phyloP scores from a whole-genome alignment of 1,140 invertebrate genomes.

The Batillaria attramentaria region DNA sequence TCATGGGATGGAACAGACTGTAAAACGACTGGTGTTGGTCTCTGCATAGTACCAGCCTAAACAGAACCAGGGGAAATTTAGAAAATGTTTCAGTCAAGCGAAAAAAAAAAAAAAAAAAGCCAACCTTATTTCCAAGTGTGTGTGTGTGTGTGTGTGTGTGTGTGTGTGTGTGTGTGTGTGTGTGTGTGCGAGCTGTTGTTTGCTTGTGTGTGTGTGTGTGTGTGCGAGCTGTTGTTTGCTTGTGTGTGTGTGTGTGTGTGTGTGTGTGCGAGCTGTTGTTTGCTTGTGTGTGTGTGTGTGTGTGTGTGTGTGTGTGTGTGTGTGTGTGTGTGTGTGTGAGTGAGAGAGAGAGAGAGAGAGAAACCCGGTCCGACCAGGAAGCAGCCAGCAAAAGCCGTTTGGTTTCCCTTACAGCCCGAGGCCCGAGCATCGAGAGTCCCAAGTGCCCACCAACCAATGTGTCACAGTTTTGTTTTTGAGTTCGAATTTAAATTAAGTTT shows the following conservation, averaged over 20 bases:
- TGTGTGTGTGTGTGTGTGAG: neutral
- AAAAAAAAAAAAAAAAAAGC: neutral
- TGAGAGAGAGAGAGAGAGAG: no score
- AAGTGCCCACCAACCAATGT: no score
- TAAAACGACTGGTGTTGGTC: neutral
- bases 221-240: neutral
- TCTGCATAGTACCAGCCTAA: neutral
- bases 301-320: neutral
- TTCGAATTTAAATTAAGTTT: no score
- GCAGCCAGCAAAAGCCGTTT: no score
- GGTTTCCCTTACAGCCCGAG: no score
- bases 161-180: neutral
- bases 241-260: neutral
- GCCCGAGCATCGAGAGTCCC: no score
- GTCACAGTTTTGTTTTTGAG: no score
- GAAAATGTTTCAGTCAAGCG: neutral
- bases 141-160: neutral
- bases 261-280: neutral
- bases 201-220: neutral
- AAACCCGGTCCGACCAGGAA: no score
- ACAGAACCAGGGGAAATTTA: neutral
- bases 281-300: neutral
- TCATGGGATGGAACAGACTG: neutral
- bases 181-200: neutral
- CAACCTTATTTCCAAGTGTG: neutral